Base-by-base conservation (phyloP, 2,113 vertebrate genomes). In the Saccopteryx leptura region DNA sequence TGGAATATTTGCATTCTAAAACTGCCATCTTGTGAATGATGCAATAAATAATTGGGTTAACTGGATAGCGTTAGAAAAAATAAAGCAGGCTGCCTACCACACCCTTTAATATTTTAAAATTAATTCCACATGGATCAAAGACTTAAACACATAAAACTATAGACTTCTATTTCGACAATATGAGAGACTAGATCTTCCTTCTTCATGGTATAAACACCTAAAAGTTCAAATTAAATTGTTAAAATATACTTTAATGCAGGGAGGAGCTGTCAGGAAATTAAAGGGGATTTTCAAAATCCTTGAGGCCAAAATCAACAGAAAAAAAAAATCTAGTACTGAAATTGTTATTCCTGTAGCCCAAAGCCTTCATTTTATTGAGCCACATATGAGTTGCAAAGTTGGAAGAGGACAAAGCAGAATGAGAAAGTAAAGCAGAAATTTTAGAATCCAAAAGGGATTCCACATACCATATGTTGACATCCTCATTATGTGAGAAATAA, bases 101-200 rank as follows among this genome's bases (percentile, higher is more conserved):
- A 58, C 9, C 56, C 28, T 74, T 86, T 50, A 95, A 69, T 54
- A 66, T 72, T 93, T 52, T n/a, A 83, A 94, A 90, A 84, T 68
- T 85, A 96, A 92, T 79, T 90, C 46, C 46, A 68, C n/a, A 39
- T 63, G 26, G 21, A 83, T 94, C 81, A 95, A 74, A 96, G 71
- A 83, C 79, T 50, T 83, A 86, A 93, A 72, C 48, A 91, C 21
- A 56, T 50, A 81, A 63, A 78, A 58, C 18, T n/a, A 31, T n/a
- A 84, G 28, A 28, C 26, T 74, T 78, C 50, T 61, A 72, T 90
- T 86, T 96, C 66, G 90, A 33, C 65, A 54, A 63, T 56, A 58
- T 18, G 28, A 84, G 26, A 90, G 15, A 63, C n/a, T 74, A 88
- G 54, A n/a, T 80, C 88, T 82, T 69, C 69, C 4, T 79, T 33